These are phyloP conservation scores for Tricholauxania praeusta DNA, from an alignment of 2,888 invertebrate genomes.

Conservation along the genomic window DNA sequence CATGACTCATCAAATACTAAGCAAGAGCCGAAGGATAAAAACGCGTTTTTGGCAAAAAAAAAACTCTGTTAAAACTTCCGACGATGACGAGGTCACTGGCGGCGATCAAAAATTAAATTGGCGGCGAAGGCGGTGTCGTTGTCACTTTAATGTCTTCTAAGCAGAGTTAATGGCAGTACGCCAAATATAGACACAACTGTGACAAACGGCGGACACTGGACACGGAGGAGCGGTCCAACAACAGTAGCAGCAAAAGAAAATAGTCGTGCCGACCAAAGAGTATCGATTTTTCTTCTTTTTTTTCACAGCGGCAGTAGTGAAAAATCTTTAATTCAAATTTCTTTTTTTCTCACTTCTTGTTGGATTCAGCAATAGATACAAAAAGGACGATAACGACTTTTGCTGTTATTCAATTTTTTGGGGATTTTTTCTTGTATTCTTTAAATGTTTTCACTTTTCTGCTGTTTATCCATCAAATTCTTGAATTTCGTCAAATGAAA, in stretches of 20 bases:
- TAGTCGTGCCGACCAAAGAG: too few relatives aligned
- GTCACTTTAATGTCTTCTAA: slow-evolving; percentile 16
- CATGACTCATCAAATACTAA: slow-evolving; percentile 25
- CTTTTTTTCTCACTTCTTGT: not conserved
- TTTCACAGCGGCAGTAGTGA: not conserved
- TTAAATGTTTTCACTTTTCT: too few relatives aligned
- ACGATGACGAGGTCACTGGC: slow-evolving; percentile 12
- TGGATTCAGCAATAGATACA: too few relatives aligned
- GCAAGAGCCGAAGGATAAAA: too few relatives aligned
- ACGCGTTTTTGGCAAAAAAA: too few relatives aligned
- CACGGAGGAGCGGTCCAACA: not conserved
- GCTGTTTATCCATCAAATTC: too few relatives aligned
- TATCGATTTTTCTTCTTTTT: slow-evolving; percentile 30
- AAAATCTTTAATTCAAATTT: not conserved
- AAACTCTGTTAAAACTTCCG: not conserved
- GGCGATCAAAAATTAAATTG: slow-evolving; percentile 1
- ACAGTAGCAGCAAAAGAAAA: too few relatives aligned
- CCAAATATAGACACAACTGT: slow-evolving; percentile 2
- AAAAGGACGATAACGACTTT: too few relatives aligned
- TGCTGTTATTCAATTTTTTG: too few relatives aligned
- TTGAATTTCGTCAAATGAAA: not conserved
- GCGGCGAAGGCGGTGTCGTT: not conserved
- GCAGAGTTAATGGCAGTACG: slow-evolving; percentile 2
- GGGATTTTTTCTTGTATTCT: too few relatives aligned
- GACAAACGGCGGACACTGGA: not conserved